Evolutionary conservation across 2,113 vertebrate genomes (phyloP).

Genomic region (Cyrtonyx montezumae): DNA sequence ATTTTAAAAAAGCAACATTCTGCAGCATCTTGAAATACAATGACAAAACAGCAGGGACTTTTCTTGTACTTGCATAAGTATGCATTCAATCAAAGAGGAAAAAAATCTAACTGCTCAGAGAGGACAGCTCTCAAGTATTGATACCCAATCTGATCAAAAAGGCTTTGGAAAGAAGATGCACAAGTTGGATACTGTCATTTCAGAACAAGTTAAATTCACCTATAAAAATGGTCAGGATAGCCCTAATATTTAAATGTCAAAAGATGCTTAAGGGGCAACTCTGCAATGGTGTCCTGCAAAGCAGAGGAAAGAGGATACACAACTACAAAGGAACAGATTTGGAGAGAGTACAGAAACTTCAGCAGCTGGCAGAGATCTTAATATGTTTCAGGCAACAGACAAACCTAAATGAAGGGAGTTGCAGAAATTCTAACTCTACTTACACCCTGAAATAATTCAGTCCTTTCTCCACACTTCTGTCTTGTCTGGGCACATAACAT

Average conservation of each 20-base stretch:
- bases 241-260: background rate
- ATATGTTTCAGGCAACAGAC: background rate
- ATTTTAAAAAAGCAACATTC: background rate
- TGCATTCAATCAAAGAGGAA: background rate
- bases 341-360: background rate
- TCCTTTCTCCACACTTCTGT: background rate
- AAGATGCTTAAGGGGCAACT: background rate
- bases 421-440: background rate
- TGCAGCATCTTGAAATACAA: background rate
- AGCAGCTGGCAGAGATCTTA: background rate
- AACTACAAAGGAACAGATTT: background rate
- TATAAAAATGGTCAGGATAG: background rate
- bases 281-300: background rate
- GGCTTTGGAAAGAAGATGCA: background rate
- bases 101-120: background rate
- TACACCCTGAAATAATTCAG: background rate
- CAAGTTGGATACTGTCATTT: background rate
- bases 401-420: background rate
- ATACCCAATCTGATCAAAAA: background rate
- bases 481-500: background rate
- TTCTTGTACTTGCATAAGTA: background rate
- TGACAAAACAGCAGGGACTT: background rate
- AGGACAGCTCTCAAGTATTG: background rate
- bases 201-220: background rate
- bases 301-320: background rate